Evolutionary conservation across 1,140 invertebrate genomes (phyloP), one percentile per base, ranked within the genome.

Genomic region (Eriosoma lanigerum): DNA sequence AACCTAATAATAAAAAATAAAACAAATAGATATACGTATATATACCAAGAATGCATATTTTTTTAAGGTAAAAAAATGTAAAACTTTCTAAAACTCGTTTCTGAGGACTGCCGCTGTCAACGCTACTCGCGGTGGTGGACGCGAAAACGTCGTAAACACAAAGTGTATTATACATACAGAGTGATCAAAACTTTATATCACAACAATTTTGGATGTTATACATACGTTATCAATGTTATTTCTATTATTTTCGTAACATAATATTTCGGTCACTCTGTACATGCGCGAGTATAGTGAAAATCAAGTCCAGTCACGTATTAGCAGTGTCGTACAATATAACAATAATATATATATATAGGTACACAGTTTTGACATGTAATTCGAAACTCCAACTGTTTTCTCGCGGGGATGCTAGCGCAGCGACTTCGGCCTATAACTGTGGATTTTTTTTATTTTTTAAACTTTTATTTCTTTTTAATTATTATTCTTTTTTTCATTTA

Each of bases 1-100:
- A 21, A 62, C 24, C 1, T 44, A 38, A 44, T 64, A 38, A 38
- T n/a, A 64, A 66, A 13, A 46, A 15, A 24, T 13, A 48, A 26
- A 68, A 15, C 19, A 29, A 66, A 66, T n/a, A n/a, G 12, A 4
- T n/a, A 66, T 19, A 26, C 19, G 32, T 8, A 64, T 32, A 64
- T 32, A 62, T n/a, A 64, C 62, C n/a, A 44, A 19, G 32, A 68
- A 13, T 17, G 10, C 32, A 46, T 8, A 58, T 58, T 46, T 68
- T 68, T 68, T 68, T 68, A 68, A 68, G 66, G 66, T 68, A 68
- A 68, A 68, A 66, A 68, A 68, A 68, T 68, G 44, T 68, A 48
- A 46, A 68, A 68, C 66, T 68, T 68, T 68, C 66, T 68, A 68
- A 68, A 68, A 68, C 66, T 68, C 44, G 66, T 68, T 68, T 46